These are phyloP conservation scores for Drosophila orosa DNA, from an alignment of 1,140 invertebrate genomes.

Conservation along the genomic window DNA sequence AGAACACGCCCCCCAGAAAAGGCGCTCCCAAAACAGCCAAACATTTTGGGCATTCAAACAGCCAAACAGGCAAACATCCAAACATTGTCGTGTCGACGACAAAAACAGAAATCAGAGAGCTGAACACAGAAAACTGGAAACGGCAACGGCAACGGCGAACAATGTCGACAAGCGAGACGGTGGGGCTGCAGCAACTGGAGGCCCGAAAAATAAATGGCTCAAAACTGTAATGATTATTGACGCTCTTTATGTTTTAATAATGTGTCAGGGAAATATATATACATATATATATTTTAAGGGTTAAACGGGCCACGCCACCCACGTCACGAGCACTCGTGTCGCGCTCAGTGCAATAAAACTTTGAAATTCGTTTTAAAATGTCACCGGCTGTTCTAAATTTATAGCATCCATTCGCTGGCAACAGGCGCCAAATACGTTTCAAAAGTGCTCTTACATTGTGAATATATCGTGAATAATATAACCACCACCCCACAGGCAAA, in stretches of 20 bases:
- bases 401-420: constrained; percentile 64
- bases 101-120: constrained; percentile 22
- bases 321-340: constrained; percentile 71
- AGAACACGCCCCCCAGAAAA: constrained; percentile 49
- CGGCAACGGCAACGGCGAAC: constrained; percentile 31
- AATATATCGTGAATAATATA: constrained; percentile 61
- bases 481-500: constrained; percentile 15
- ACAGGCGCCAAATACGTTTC: constrained; percentile 57
- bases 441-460: constrained; percentile 56
- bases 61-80: constrained; percentile 35
- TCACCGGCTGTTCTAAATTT: constrained; percentile 76
- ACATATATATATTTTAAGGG: constrained; percentile 67
- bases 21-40: constrained; percentile 30
- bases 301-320: constrained; percentile 66
- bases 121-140: constrained; percentile 18
- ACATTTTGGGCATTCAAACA: constrained; percentile 22
- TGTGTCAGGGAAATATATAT: constrained; percentile 67
- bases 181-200: constrained; percentile 15
- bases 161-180: constrained; percentile 45
- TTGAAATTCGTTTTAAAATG: constrained; percentile 79
- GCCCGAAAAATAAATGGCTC: constrained; percentile 68
- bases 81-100: constrained; percentile 50
- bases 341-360: constrained; percentile 73
- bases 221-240: constrained; percentile 81
- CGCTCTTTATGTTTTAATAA: constrained; percentile 83